Percentiles rank a stretch among this genome's conserved stretches.
Evolutionary conservation across 2,888 invertebrate genomes (phyloP).

Genomic region (Girardia tigrina): DNA sequence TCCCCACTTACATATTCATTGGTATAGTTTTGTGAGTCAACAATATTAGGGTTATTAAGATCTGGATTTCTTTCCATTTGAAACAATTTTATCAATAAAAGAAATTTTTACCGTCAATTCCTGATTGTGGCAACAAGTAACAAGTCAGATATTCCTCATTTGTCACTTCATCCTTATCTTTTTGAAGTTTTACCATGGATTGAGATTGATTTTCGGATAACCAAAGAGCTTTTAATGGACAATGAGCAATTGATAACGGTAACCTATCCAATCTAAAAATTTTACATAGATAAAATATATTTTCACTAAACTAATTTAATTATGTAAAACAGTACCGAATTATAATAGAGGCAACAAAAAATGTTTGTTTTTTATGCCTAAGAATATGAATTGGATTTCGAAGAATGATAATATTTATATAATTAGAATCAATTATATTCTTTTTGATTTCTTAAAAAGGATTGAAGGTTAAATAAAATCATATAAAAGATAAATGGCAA

Average conservation of each 20-base stretch:
- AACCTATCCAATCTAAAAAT: conserved; percentile 73
- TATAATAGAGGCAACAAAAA: too few relatives aligned
- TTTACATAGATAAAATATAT: too few relatives aligned
- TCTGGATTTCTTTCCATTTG: neutral
- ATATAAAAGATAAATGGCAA: too few relatives aligned
- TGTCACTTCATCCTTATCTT: conserved; percentile 76
- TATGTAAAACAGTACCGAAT: too few relatives aligned
- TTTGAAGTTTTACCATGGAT: conserved; percentile 89
- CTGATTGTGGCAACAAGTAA: conserved; percentile 80
- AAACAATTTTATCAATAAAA: neutral
- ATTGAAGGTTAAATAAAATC: too few relatives aligned
- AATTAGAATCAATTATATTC: too few relatives aligned
- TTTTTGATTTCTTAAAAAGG: too few relatives aligned
- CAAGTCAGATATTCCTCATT: conserved; percentile 89
- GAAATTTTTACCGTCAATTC: conserved; percentile 40
- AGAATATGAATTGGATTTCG: too few relatives aligned
- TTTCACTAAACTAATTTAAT: too few relatives aligned
- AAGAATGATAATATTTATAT: too few relatives aligned
- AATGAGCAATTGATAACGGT: conserved; percentile 71
- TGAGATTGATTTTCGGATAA: conserved; percentile 88
- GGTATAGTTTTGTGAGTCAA: neutral
- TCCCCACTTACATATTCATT: neutral
- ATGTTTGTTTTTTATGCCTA: too few relatives aligned
- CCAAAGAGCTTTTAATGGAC: conserved; percentile 76
- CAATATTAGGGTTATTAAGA: neutral